phyloP scores from a whole-genome alignment of 2,797 vertebrate species.

The Etheostoma perlongum region DNA sequence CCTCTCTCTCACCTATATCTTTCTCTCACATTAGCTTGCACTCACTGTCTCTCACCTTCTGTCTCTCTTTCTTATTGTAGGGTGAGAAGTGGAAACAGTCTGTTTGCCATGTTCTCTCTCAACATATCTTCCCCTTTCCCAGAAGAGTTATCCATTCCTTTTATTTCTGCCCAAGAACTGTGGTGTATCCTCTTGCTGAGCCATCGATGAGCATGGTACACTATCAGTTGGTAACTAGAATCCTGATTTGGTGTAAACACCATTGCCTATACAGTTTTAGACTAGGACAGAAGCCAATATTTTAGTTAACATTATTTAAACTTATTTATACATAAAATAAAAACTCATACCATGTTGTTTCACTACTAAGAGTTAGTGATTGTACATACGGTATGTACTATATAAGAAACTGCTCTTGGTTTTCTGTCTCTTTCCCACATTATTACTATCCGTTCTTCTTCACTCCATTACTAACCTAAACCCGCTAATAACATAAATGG shows the following conservation, averaged over 20 bases:
- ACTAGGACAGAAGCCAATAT: neutral
- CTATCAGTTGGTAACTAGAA: slow-evolving; percentile 7
- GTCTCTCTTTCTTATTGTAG: slow-evolving; percentile 21
- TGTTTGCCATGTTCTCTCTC: slow-evolving; percentile 38
- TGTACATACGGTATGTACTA: neutral
- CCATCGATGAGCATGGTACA: slow-evolving; percentile 9
- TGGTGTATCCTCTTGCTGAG: slow-evolving; percentile 8
- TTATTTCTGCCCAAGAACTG: slow-evolving; percentile 24
- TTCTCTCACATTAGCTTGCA: slow-evolving; percentile 40
- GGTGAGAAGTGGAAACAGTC: slow-evolving; percentile 36
- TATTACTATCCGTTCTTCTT: slow-evolving; percentile 14
- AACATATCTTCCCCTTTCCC: slow-evolving; percentile 28
- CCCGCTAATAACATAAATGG: slow-evolving; percentile 42
- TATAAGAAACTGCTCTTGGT: neutral
- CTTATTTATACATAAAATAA: neutral
- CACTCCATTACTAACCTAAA: slow-evolving; percentile 14
- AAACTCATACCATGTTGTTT: neutral
- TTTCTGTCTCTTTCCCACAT: slow-evolving; percentile 1
- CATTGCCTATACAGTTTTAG: neutral
- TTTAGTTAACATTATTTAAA: neutral
- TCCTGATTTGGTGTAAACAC: slow-evolving; percentile 17
- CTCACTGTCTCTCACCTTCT: slow-evolving; percentile 31
- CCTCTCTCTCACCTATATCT: slow-evolving; percentile 27
- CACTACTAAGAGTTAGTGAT: neutral
- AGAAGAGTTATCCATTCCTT: slow-evolving; percentile 20